Percentiles rank a stretch among this genome's conserved stretches.
Evolutionary conservation across 2,797 vertebrate genomes (phyloP).

Genomic region (Galago senegalensis): DNA sequence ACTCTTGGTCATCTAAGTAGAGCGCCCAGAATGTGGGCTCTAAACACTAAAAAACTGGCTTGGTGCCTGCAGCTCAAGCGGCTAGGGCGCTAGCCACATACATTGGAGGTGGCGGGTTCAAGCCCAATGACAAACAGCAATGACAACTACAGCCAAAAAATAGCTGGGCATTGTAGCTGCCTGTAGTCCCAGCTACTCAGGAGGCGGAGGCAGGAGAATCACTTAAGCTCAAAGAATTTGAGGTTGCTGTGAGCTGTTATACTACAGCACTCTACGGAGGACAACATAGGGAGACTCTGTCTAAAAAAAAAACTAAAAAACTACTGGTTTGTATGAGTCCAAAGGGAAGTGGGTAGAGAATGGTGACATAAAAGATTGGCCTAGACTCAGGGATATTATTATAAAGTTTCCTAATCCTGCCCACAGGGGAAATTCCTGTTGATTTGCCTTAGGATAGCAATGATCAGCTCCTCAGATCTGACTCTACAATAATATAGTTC

Average conservation of each 20-base stretch:
- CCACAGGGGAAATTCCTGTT: constrained; percentile 63
- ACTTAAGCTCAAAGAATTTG: too few relatives aligned
- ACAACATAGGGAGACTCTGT: neutral
- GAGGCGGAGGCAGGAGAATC: too few relatives aligned
- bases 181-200: too few relatives aligned
- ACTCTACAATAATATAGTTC: neutral
- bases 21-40: neutral
- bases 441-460: constrained; percentile 22
- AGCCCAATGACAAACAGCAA: too few relatives aligned
- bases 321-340: neutral
- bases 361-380: constrained; percentile 25
- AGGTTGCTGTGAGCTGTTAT: too few relatives aligned
- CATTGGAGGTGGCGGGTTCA: too few relatives aligned
- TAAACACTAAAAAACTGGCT: neutral
- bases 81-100: too few relatives aligned
- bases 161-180: too few relatives aligned
- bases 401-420: constrained; percentile 50
- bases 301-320: neutral
- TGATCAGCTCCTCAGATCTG: constrained; percentile 26
- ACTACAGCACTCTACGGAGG: too few relatives aligned
- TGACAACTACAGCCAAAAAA: too few relatives aligned
- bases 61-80: neutral
- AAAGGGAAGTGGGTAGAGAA: constrained; percentile 3
- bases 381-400: constrained; percentile 9
- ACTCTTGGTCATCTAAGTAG: neutral